Base-by-base conservation (phyloP, 2,797 vertebrate genomes). In the Melanotaenia maccullochi region DNA sequence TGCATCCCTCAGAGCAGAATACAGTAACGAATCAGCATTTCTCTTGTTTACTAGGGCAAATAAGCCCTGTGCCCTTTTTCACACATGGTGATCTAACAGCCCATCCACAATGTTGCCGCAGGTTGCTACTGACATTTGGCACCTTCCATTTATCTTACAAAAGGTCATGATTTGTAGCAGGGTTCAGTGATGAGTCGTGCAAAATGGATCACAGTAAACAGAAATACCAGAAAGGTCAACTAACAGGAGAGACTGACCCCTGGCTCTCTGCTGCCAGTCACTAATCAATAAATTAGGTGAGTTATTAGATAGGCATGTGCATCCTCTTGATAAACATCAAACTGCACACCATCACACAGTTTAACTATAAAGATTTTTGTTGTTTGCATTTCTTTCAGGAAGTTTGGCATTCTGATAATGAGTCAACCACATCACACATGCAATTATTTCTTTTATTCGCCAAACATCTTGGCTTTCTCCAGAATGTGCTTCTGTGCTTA, bases 181-280 rank as follows among this genome's bases (percentile, higher is more conserved):
- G 28, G 73, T 85, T 89, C 70, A 75, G 58, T 83, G 89, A 91
- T 85, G 87, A 90, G 79, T 91, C 86, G 65, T 68, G 67, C 62
- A 49, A 67, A 69, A 87, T 51, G 75, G 82, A 89, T 90, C 85
- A 89, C 82, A 90, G 87, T 90, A 89, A 87, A 79, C 89, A 85
- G 76, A 83, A 63, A 85, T 78, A 80, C 62, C 28, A 62, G 74
- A 93, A 93, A 94, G 89, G 91, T 92, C 92, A 94, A 77, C 74
- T 71, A 68, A 64, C 66, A 75, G 75, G 76, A 54, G 60, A 69
- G 5, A 58, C 12, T 40, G 33, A 13, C 73, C 79, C 62, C 9
- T 16, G 79, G 83, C 66, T 49, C 51, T 52, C 7, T n/a, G 42
- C 47, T 60, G 71, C 66, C 71, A 64, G 42, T 71, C 80, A 35